Conservation (phyloP, 2,888 invertebrate genomes). For the Agrilus cyanescens region DNA sequence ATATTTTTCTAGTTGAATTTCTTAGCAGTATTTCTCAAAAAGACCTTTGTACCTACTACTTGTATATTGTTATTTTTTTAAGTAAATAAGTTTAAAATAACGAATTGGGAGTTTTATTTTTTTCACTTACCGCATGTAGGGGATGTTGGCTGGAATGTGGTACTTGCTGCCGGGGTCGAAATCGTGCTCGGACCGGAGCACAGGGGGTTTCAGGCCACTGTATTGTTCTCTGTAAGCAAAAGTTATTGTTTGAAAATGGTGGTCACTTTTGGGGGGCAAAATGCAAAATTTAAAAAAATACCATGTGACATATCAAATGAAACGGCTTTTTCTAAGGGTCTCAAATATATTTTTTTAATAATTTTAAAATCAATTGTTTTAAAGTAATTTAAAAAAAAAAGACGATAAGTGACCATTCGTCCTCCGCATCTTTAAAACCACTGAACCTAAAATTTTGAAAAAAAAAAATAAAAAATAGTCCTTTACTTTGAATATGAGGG, state of each 20-base stretch:
- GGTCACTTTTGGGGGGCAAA: too few species aligned
- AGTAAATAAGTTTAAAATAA: constrained; percentile 12
- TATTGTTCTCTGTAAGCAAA: constrained; percentile 56
- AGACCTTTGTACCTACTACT: constrained; percentile 12
- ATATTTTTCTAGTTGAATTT: constrained; percentile 13
- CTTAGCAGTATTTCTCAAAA: constrained; percentile 18
- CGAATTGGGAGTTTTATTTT: not conserved
- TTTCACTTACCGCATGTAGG: constrained; percentile 71
- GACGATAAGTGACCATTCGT: too few species aligned
- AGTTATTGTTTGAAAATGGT: not conserved
- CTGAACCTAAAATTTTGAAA: too few species aligned
- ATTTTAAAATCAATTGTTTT: too few species aligned
- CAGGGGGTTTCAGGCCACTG: constrained; percentile 77
- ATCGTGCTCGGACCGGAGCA: constrained; percentile 72
- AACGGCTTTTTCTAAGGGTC: too few species aligned
- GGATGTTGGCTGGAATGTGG: constrained; percentile 82
- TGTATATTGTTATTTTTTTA: constrained; percentile 14
- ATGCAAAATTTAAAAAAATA: too few species aligned
- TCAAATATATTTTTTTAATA: too few species aligned
- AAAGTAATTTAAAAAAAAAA: too few species aligned
- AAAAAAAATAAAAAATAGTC: too few species aligned
- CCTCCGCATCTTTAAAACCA: too few species aligned
- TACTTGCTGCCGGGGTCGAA: constrained; percentile 91
- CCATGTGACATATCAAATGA: too few species aligned
- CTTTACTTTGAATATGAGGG: too few species aligned